These are phyloP conservation scores for Alviniconcha marisindica DNA, from an alignment of 1,140 invertebrate species.

Conservation along the genomic window DNA sequence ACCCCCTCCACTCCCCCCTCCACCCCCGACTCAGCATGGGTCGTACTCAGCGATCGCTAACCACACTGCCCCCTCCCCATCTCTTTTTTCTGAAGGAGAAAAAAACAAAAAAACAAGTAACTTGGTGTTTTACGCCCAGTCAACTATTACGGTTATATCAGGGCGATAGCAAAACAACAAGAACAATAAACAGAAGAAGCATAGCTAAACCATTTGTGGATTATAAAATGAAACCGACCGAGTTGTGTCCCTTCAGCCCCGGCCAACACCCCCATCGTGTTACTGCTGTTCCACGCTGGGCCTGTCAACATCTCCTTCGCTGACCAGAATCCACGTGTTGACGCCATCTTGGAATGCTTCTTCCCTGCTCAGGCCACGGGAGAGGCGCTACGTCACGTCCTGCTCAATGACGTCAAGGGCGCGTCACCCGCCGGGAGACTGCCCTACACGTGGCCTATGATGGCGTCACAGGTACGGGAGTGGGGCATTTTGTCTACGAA, in stretches of 20 bases:
- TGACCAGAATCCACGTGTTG: slow-evolving; percentile 42
- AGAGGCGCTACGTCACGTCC: slow-evolving; percentile 57
- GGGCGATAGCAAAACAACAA: too few relatives aligned
- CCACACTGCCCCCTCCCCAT: too few relatives aligned
- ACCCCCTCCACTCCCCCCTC: too few relatives aligned
- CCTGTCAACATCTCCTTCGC: slow-evolving; percentile 65
- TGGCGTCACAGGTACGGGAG: slow-evolving; percentile 51
- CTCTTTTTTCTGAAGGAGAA: too few relatives aligned
- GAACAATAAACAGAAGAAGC: background rate
- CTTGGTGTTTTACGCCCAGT: too few relatives aligned
- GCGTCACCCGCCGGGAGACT: slow-evolving; percentile 59
- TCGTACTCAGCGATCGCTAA: too few relatives aligned
- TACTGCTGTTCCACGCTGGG: slow-evolving; percentile 67
- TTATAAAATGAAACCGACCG: background rate
- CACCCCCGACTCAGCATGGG: too few relatives aligned
- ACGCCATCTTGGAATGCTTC: slow-evolving; percentile 67
- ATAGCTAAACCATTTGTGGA: background rate
- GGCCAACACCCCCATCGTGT: slow-evolving; percentile 41
- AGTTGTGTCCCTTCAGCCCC: slow-evolving; percentile 10
- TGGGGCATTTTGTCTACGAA: too few relatives aligned
- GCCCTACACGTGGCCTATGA: slow-evolving; percentile 62
- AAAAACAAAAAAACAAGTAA: too few relatives aligned
- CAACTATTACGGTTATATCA: too few relatives aligned
- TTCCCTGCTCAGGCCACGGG: slow-evolving; percentile 70
- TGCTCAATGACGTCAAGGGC: slow-evolving; percentile 51